Base-by-base conservation (phyloP, 2,888 invertebrate genomes). In the Acrobasis repandana region DNA sequence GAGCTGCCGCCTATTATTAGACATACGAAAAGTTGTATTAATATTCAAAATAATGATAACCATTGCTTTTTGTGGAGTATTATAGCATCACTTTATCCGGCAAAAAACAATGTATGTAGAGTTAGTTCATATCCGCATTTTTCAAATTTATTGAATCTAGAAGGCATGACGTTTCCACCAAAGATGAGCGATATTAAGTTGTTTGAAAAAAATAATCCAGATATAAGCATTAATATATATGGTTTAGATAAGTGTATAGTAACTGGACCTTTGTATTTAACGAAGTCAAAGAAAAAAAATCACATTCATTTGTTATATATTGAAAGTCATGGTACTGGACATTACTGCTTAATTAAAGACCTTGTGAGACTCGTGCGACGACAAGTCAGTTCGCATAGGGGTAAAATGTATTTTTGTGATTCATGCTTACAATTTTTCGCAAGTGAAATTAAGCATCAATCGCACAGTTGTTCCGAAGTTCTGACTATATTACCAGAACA, bases 281-380 rank as follows among this genome's bases (percentile, higher is more conserved):
- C 60, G 2, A 61, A 48, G 16, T 34, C 1, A 0, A 64, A 58
- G 56, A 67, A 64, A 62, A 5, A 16, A 9, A 66, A 63, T 20
- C 67, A 67, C 47, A 14, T 68, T 2, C 67, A 70, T 60, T 65
- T 70, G 46, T 60, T 68, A 38, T 68, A 64, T 50, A 28, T 66
- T 38, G 65, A 68, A 49, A 28, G 58, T 33, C 16, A 61, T n/a
- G 48, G 28, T 46, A 66, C 47, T 18, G 62, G 58, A 15, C 34
- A 34, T 34, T 34, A 34, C 9, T 34, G 34, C 9, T 9, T 34
- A 9, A 34, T 34, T 9, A 34, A 34, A 34, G 34, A 34, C 9
- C 9, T 34, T 4, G 9, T 9, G 4, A 4, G 34, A 6, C 34
- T 34, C 4, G 34, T 34, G 4, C 34, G 34, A 34, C 34, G 34